These are phyloP conservation scores for Drosophila setosimentum DNA, from an alignment of 2,888 invertebrate species.

Conservation along the genomic window DNA sequence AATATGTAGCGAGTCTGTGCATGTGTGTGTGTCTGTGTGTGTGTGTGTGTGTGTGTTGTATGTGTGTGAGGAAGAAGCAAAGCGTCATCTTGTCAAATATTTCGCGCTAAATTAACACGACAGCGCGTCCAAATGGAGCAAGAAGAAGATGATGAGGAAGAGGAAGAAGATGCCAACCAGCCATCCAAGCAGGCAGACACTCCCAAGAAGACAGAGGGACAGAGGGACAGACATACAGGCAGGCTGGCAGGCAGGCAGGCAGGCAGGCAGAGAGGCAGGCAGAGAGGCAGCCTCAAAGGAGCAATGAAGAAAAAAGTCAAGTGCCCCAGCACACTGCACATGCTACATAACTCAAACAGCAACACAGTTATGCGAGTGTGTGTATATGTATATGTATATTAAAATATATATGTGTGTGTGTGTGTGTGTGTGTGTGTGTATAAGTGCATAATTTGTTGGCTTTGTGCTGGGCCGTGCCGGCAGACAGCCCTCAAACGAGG, in stretches of 20 bases:
- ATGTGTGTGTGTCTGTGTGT: neutral
- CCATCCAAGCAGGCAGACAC: slow-evolving; percentile 11
- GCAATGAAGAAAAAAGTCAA: slow-evolving; percentile 57
- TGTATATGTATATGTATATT: slow-evolving; percentile 38
- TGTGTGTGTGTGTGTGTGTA: slow-evolving; percentile 38
- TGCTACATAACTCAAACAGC: slow-evolving; percentile 68
- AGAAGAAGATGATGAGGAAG: slow-evolving; percentile 39
- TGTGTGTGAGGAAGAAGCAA: slow-evolving; percentile 28
- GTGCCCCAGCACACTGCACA: slow-evolving; percentile 57
- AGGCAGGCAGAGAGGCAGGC: slow-evolving; percentile 17
- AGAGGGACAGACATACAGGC: slow-evolving; percentile 36
- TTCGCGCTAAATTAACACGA: slow-evolving; percentile 80
- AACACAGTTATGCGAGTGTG: slow-evolving; percentile 24
- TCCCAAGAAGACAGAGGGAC: slow-evolving; percentile 12
- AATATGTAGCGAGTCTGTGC: neutral
- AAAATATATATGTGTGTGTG: slow-evolving; percentile 32
- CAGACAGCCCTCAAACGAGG: slow-evolving; percentile 29
- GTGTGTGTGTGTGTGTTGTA: slow-evolving; percentile 1
- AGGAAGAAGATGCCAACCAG: slow-evolving; percentile 70
- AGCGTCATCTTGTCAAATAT: slow-evolving; percentile 79
- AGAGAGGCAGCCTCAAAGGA: slow-evolving; percentile 57
- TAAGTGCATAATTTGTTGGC: slow-evolving; percentile 78
- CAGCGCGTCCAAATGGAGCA: slow-evolving; percentile 79
- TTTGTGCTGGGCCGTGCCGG: slow-evolving; percentile 67
- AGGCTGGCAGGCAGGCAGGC: slow-evolving; percentile 39